phyloP scores from a whole-genome alignment of 2,797 vertebrate genomes.

The Melanitta fusca region DNA sequence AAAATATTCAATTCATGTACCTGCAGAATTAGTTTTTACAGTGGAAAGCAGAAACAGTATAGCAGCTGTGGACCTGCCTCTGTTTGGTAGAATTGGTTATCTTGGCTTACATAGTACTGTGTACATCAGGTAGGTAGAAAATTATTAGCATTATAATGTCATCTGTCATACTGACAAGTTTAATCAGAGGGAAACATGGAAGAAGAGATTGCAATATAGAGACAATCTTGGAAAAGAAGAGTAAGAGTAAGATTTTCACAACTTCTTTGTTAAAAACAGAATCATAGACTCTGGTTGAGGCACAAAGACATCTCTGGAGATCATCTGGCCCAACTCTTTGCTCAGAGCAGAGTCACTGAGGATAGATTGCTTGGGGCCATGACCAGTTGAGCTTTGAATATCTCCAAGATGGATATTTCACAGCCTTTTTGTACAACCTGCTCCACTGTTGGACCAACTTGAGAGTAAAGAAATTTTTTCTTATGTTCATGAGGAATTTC shows the following conservation, averaged over 20 bases:
- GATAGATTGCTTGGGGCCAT: not conserved
- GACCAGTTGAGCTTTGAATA: not conserved
- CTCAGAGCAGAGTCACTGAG: not conserved
- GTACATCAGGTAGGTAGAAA: not conserved
- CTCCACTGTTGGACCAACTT: not conserved
- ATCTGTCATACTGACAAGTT: not conserved
- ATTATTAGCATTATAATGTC: not conserved
- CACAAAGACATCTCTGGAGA: not conserved
- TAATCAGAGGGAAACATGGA: not conserved
- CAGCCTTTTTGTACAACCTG: not conserved
- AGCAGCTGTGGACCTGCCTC: not conserved
- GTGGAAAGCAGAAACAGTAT: not conserved
- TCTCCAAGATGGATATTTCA: not conserved
- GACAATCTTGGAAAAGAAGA: not conserved
- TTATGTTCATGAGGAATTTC: not conserved
- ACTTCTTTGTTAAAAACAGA: not conserved
- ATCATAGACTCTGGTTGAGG: not conserved
- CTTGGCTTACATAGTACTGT: not conserved
- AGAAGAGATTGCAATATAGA: not conserved
- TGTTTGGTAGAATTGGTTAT: not conserved
- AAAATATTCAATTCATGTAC: not conserved
- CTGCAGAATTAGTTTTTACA: not conserved
- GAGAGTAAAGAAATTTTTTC: not conserved
- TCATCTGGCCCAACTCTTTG: not conserved
- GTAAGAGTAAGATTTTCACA: not conserved